Evolutionary conservation across 2,888 invertebrate species (phyloP).

Genomic region (Vannuccia rotundouncinata): DNA sequence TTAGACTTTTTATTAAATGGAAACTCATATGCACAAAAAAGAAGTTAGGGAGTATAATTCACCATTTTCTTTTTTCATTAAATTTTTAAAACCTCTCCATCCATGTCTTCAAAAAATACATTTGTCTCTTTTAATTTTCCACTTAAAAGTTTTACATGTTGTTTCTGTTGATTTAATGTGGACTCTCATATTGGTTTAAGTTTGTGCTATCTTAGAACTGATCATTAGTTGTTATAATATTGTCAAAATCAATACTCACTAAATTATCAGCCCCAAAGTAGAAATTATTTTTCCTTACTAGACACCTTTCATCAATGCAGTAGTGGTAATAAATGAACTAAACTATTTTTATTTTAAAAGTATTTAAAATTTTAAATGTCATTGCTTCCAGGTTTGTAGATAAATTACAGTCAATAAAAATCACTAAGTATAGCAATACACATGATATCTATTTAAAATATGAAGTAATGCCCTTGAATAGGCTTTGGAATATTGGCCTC

Average conservation of each 20-base stretch:
- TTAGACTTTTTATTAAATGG: too few species aligned
- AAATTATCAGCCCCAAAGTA: background rate
- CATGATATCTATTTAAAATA: background rate
- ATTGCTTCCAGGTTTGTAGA: background rate
- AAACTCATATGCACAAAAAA: background rate
- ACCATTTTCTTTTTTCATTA: background rate
- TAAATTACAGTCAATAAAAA: background rate
- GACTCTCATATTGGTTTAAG: background rate
- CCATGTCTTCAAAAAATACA: background rate
- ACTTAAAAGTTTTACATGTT: background rate
- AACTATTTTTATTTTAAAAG: background rate
- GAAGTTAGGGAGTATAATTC: background rate
- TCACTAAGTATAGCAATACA: background rate
- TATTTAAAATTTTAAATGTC: background rate
- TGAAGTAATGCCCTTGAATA: background rate
- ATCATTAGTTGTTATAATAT: background rate
- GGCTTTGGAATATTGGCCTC: background rate
- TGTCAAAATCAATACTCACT: background rate
- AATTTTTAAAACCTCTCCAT: background rate
- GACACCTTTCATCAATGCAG: background rate
- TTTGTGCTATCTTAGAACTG: background rate
- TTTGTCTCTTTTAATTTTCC: background rate
- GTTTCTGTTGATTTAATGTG: background rate
- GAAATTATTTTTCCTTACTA: background rate
- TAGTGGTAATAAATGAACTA: background rate